Conservation (phyloP, 2,113 vertebrate genomes). For the Formicarius rufipectus region DNA sequence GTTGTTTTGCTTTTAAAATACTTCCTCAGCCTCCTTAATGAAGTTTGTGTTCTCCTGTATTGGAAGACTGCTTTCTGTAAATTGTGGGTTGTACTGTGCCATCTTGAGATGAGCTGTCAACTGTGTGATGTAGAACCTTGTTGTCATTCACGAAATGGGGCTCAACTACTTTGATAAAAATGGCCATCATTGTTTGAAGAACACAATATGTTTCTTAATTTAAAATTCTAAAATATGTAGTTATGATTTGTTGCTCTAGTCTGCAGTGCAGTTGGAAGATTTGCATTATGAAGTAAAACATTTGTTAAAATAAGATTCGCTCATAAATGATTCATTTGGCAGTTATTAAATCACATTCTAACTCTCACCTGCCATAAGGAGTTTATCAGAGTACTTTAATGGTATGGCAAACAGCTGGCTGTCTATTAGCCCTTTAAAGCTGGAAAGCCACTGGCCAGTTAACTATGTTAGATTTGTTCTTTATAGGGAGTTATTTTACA, state of each 20-base stretch:
- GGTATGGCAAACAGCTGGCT: constrained; percentile 33
- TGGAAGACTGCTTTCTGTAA: not conserved
- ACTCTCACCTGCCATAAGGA: constrained; percentile 15
- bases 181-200: not conserved
- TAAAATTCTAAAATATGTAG: not conserved
- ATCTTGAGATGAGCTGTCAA: not conserved
- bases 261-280: not conserved
- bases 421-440: not conserved
- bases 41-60: not conserved
- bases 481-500: constrained; percentile 46
- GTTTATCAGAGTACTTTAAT: constrained; percentile 42
- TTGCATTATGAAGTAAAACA: not conserved
- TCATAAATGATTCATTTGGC: constrained; percentile 50
- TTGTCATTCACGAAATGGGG: not conserved
- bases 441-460: constrained; percentile 28
- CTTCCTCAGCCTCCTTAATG: not conserved
- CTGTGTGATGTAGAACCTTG: not conserved
- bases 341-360: constrained; percentile 47
- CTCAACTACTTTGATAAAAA: not conserved
- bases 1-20: not conserved
- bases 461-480: constrained; percentile 22
- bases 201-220: not conserved
- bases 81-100: not conserved
- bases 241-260: not conserved
- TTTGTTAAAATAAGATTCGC: constrained; percentile 37